Conservation (phyloP, 2,888 invertebrate species). For the Alcis repandata region DNA sequence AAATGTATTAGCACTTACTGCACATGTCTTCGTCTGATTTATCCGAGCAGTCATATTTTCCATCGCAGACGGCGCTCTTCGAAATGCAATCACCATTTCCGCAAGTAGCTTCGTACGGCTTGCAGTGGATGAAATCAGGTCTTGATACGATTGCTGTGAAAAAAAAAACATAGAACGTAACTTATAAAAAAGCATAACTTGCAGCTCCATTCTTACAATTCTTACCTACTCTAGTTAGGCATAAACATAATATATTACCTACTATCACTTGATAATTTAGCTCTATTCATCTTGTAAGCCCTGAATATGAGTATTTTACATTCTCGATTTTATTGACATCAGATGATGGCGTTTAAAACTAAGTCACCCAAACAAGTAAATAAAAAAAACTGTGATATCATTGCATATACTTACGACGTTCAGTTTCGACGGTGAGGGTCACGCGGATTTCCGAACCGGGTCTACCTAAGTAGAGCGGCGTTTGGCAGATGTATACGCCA, state of each 20-base stretch:
- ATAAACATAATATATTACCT: no score
- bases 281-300: no score
- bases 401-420: conserved; percentile 88
- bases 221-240: no score
- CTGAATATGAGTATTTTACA: no score
- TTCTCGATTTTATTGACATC: no score
- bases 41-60: conserved; percentile 92
- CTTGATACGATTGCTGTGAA: conserved; percentile 49
- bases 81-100: conserved; percentile 96
- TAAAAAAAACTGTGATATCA: not conserved
- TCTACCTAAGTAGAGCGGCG: conserved; percentile 88
- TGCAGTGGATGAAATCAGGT: conserved; percentile 56
- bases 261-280: no score
- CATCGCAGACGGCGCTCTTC: conserved; percentile 92
- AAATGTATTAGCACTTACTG: conserved; percentile 85
- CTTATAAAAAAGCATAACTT: not conserved
- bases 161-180: not conserved
- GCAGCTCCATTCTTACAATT: no score
- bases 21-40: conserved; percentile 96
- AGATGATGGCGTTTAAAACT: no score
- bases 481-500: conserved; percentile 95
- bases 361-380: no score
- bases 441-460: conserved; percentile 90
- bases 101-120: conserved; percentile 92
- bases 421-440: conserved; percentile 88